Evolutionary conservation across 2,888 invertebrate species (phyloP), one percentile per base, ranked within the genome.

Genomic region (Carterocephalus palaemon): DNA sequence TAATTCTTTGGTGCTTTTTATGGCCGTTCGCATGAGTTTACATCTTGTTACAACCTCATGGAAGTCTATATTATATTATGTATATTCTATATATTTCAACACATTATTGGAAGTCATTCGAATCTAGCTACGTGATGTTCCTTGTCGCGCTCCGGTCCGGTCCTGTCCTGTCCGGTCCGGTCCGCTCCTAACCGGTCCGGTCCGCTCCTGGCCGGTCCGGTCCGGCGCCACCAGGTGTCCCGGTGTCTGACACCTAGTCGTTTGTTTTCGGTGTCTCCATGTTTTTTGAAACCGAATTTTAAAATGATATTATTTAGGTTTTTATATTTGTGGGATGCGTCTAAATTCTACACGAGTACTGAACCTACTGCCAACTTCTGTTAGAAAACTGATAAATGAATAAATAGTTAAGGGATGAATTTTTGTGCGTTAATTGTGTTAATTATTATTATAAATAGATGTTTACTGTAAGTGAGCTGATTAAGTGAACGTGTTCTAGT

Each of bases 301-400:
- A 62, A 65, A 67, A 69, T 73, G 76, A 78, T 82, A 82, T 81
- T 79, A 74, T 69, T 70, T 66, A 69, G 67, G 63, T 69, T 71
- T 62, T 58, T 64, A 43, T 43, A 64, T 67, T 64, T 65, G 70
- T 66, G 60, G 60, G 68, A 66, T 59, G 54, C 55, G 47, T 60
- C 59, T 59, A 53, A 48, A 65, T 68, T 70, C 67, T 68, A 62
- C 67, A 57, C 62, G 64, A 61, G 80, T 67, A 83, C 83, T 82
- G 82, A 81, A 68, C 66, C 69, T 76, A 85, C 85, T 85, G 85
- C 85, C 85, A 85, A 79, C 70, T 73, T 79, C 72, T 79, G 71
- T 79, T 78, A 74, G 61, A 56, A 53, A 68, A 62, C 64, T 63
- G 60, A 63, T 36, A 43, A 42, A 42, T 42, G 36, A 42, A 42